A percentile compares a stretch with the other conserved stretches of the same genome.
phyloP scores from a whole-genome alignment of 2,888 invertebrate genomes.

The Drosophila tanythrix region DNA sequence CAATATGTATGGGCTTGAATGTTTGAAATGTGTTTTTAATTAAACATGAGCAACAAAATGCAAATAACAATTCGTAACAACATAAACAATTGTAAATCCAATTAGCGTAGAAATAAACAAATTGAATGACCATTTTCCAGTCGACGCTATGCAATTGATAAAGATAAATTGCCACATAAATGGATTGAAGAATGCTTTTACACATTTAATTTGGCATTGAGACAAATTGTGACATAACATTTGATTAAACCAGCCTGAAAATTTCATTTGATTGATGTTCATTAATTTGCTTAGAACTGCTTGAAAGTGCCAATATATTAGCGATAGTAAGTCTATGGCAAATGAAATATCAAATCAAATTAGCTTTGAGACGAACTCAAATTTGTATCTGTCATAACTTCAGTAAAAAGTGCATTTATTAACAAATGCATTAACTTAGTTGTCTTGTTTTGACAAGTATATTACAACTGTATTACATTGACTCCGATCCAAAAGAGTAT shows the following conservation, averaged over 20 bases:
- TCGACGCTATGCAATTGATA: slow-evolving; percentile 22
- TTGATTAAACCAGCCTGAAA: slow-evolving; percentile 22
- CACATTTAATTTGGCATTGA: slow-evolving; percentile 7
- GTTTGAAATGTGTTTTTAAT: slow-evolving; percentile 70
- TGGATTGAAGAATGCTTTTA: slow-evolving; percentile 21
- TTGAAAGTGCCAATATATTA: background rate
- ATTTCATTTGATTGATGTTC: background rate
- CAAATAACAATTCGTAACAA: slow-evolving; percentile 61
- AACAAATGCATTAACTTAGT: background rate
- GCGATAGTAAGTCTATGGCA: background rate
- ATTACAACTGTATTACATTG: background rate
- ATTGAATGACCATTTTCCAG: slow-evolving; percentile 17
- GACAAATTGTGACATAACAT: slow-evolving; percentile 17
- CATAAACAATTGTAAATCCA: slow-evolving; percentile 71
- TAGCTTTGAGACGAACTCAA: background rate
- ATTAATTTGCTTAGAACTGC: background rate
- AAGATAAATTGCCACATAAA: slow-evolving; percentile 24
- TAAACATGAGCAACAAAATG: slow-evolving; percentile 68
- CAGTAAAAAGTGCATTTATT: background rate
- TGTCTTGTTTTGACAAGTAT: background rate
- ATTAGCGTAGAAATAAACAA: slow-evolving; percentile 52
- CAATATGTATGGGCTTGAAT: slow-evolving; percentile 44
- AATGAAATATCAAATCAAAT: background rate
- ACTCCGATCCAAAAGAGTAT: background rate
- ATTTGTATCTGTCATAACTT: background rate